A percentile compares a stretch with the other conserved stretches of the same genome.
Conservation (phyloP, 1,140 invertebrate species). For the Zaprionus ornatus region DNA sequence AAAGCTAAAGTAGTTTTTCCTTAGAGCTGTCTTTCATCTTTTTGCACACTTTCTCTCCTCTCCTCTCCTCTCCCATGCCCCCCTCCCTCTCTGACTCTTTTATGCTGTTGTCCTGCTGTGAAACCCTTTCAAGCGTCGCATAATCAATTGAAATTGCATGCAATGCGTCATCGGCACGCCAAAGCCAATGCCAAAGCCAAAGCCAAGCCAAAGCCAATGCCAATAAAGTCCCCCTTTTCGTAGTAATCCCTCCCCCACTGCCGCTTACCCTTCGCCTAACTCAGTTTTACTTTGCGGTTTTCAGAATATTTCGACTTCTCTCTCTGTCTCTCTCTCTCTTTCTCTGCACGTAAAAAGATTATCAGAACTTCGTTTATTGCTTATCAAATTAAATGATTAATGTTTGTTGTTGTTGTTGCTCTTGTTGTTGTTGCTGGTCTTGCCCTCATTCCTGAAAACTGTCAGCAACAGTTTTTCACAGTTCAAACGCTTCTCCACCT, state of each 20-base stretch:
- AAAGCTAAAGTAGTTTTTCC: constrained; percentile 74
- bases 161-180: constrained; percentile 58
- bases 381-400: constrained; percentile 83
- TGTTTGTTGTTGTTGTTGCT: constrained; percentile 39
- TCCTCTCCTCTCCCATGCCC: neutral
- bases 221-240: neutral
- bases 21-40: constrained; percentile 68
- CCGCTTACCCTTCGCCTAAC: neutral
- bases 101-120: constrained; percentile 18
- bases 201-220: constrained; percentile 3
- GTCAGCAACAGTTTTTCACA: constrained; percentile 70
- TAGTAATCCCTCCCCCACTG: neutral
- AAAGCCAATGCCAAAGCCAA: constrained; percentile 5
- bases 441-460: constrained; percentile 46
- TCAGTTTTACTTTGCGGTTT: constrained; percentile 15
- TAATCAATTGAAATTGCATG: constrained; percentile 79
- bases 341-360: constrained; percentile 63
- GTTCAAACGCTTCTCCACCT: constrained; percentile 41
- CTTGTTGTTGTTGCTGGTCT: neutral
- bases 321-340: neutral
- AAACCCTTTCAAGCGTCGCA: constrained; percentile 57
- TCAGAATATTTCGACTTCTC: constrained; percentile 4
- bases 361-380: constrained; percentile 73
- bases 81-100: neutral
- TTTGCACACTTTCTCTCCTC: neutral